Evolutionary conservation across 2,113 vertebrate species (phyloP).

Genomic region (Monopterus albus): DNA sequence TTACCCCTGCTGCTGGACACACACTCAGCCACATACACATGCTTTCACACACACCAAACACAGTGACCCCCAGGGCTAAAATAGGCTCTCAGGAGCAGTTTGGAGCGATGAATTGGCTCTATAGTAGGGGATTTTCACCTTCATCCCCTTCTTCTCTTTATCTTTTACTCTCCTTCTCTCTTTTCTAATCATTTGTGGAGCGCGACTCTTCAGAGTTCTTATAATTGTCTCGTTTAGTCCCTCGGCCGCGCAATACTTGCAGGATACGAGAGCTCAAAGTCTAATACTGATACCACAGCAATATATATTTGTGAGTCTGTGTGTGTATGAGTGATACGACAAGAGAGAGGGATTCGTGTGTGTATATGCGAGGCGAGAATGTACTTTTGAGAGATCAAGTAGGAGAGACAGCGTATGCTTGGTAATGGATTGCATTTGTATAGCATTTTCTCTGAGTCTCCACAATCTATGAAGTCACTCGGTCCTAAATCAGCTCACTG

Average conservation of each 20-base stretch:
- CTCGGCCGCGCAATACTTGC: constrained; percentile 81
- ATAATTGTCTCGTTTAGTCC: constrained; percentile 85
- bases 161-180: constrained; percentile 76
- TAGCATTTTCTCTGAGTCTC: constrained; percentile 64
- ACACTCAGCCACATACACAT: constrained; percentile 41
- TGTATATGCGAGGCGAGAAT: constrained; percentile 56
- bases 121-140: constrained; percentile 80
- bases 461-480: constrained; percentile 64
- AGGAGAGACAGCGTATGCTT: constrained; percentile 49
- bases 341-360: constrained; percentile 42
- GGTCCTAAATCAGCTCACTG: constrained; percentile 56
- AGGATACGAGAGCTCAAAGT: constrained; percentile 80
- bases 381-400: constrained; percentile 68
- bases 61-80: constrained; percentile 86
- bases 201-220: constrained; percentile 82
- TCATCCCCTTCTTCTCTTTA: constrained; percentile 79
- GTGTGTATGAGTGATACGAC: constrained; percentile 60
- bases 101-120: constrained; percentile 85
- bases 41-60: constrained; percentile 53
- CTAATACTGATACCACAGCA: constrained; percentile 74
- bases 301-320: constrained; percentile 76
- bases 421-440: constrained; percentile 76
- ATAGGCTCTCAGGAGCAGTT: constrained; percentile 91
- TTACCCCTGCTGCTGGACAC: constrained; percentile 24
- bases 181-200: constrained; percentile 84